A percentile compares a stretch with the other conserved stretches of the same genome.
phyloP scores from a whole-genome alignment of 2,888 invertebrate genomes.

The Agriotes lineatus region DNA sequence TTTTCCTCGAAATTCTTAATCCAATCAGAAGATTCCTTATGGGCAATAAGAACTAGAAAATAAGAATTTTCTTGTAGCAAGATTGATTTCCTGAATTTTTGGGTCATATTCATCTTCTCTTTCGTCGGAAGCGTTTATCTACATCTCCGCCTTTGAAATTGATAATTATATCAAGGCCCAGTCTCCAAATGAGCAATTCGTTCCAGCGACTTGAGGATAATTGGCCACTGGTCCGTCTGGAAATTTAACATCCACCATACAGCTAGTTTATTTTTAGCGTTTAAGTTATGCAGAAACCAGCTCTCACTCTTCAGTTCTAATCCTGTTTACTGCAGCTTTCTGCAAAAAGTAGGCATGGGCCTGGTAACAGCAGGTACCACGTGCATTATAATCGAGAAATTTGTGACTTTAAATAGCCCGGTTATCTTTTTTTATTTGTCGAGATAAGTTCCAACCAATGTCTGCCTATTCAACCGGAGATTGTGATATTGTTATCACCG shows the following conservation, averaged over 20 bases:
- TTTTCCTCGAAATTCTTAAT: not conserved
- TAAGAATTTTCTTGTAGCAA: too few species aligned
- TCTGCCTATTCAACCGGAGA: conserved; percentile 8
- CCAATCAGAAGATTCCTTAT: too few species aligned
- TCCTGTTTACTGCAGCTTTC: not conserved
- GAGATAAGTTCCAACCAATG: conserved; percentile 5
- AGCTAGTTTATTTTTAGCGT: conserved; percentile 3
- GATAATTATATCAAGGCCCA: not conserved
- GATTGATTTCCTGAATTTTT: not conserved
- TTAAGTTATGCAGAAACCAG: conserved; percentile 3
- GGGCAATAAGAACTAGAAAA: too few species aligned
- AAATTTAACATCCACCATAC: not conserved
- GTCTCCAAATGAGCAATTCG: not conserved
- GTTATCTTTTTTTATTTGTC: conserved; percentile 11
- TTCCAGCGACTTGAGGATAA: not conserved
- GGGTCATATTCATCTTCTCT: not conserved
- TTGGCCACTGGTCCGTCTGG: conserved; percentile 1
- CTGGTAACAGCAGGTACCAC: conserved; percentile 9
- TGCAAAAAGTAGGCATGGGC: not conserved
- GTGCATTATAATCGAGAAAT: not conserved
- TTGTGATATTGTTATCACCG: conserved; percentile 4
- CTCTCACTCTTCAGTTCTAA: not conserved
- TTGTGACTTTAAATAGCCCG: not conserved
- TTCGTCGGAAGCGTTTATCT: not conserved
- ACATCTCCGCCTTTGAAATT: not conserved